Conservation (phyloP, 2,797 vertebrate species). For the Anolis apletophallus region DNA sequence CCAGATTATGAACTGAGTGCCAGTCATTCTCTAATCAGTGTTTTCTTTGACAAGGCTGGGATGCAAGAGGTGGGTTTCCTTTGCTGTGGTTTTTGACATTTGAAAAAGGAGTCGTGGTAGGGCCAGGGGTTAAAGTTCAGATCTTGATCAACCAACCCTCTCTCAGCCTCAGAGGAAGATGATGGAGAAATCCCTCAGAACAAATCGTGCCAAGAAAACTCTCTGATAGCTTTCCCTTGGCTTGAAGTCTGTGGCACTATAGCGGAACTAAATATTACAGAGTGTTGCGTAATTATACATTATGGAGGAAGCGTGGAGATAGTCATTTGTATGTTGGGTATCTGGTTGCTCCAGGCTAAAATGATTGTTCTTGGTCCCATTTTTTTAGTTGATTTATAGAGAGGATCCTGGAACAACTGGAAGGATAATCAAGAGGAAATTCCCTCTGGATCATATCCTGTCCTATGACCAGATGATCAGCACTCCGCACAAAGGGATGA, state of each 20-base stretch:
- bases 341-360: not conserved
- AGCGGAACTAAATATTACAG: not conserved
- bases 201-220: no score
- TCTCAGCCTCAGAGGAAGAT: no score
- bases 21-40: slow-evolving; percentile 51
- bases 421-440: slow-evolving; percentile 51
- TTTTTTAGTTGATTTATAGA: slow-evolving; percentile 62
- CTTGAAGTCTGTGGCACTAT: not conserved
- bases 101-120: no score
- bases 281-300: not conserved
- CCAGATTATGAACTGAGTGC: accelerated
- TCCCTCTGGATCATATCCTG: slow-evolving; percentile 59
- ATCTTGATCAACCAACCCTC: no score
- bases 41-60: slow-evolving; percentile 59
- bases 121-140: no score
- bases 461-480: slow-evolving; percentile 15
- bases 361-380: not conserved
- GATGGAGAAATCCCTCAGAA: no score
- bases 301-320: not conserved
- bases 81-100: no score
- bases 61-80: slow-evolving; percentile 65
- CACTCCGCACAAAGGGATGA: not conserved
- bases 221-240: no score
- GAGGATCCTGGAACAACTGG: accelerated
- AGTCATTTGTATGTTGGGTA: accelerated